Base-by-base conservation (phyloP, 2,888 invertebrate species). In the Coenonympha glycerion region DNA sequence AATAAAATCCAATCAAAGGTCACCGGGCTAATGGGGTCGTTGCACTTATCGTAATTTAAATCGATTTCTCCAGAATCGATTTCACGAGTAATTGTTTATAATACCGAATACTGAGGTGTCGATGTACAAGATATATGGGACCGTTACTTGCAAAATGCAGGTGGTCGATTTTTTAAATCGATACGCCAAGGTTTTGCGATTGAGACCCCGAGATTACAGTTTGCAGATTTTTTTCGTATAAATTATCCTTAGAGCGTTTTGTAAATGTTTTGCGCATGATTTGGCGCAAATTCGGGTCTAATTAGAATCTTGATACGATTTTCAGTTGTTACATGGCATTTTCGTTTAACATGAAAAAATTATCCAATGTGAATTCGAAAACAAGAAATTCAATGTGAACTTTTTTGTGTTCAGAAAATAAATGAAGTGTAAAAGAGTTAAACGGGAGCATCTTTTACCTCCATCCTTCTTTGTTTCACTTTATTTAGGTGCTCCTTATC, bases 81-180 rank as follows among this genome's bases (percentile, higher is more conserved):
- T 64, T 61, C 71, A 52, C 50, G 65, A 71, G 73, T 80, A 80
- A 82, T 81, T 76, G 77, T 79, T 68, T 61, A 69, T 76, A 79
- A 79, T 77, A 76, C 58, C 57, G 60, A 52, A 62, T 54, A 61
- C 57, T 47, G 60, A 84, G 79, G 85, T 83, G 83, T 81, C 76
- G 79, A 85, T 74, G 70, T 72, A 73, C 76, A 65, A 73, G 73
- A 77, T 73, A 71, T 60, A 72, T 60, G 58, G 71, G 64, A 55
- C 72, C 76, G 74, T 81, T 79, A 79, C 76, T 73, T 71, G 79
- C 76, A 73, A 65, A 71, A 72, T 67, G 73, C 70, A 68, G 80
- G 84, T 82, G 81, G 82, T 76, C 82, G 66, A 56, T 58, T 63
- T 64, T 64, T 60, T 68, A 59, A 60, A 72, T 68, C 69, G 70